These are phyloP conservation scores for Aphelenchoides bicaudatus DNA, from an alignment of 2,888 invertebrate genomes.

Conservation along the genomic window DNA sequence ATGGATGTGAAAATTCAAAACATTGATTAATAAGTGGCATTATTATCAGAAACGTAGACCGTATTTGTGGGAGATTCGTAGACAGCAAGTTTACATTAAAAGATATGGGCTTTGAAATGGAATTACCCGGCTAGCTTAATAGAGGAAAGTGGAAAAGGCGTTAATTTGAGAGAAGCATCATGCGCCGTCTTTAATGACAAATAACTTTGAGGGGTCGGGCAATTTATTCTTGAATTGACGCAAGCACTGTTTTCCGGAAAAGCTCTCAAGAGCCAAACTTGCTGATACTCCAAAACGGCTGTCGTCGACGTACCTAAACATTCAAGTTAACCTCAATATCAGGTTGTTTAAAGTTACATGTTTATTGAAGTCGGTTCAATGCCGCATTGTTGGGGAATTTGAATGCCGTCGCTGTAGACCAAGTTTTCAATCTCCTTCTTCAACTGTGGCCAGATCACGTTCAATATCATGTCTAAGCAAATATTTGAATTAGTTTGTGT, in stretches of 20 bases:
- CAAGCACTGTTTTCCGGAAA: constrained; percentile 29
- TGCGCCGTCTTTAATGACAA: constrained; percentile 34
- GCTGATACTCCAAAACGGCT: constrained; percentile 36
- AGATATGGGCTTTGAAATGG: too few relatives aligned
- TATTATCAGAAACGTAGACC: too few relatives aligned
- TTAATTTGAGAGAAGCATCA: too few relatives aligned
- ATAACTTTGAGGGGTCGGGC: constrained; percentile 37
- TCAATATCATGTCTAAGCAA: constrained; percentile 52
- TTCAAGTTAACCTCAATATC: constrained; percentile 53
- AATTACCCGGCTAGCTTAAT: too few relatives aligned
- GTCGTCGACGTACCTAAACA: constrained; percentile 49
- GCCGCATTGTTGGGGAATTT: constrained; percentile 52
- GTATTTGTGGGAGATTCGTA: too few relatives aligned
- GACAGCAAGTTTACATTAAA: too few relatives aligned
- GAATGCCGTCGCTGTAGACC: constrained; percentile 51
- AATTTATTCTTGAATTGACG: constrained; percentile 37
- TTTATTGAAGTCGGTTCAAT: constrained; percentile 49
- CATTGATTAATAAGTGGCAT: too few relatives aligned
- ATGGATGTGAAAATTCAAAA: too few relatives aligned
- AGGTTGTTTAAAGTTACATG: constrained; percentile 49
- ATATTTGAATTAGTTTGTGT: background rate
- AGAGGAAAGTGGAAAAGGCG: too few relatives aligned
- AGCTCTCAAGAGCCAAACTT: constrained; percentile 20
- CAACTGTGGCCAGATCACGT: constrained; percentile 58
- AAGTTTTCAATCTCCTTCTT: constrained; percentile 54